Evolutionary conservation across 2,113 vertebrate genomes (phyloP).

Genomic region (Dasyornis broadbenti): DNA sequence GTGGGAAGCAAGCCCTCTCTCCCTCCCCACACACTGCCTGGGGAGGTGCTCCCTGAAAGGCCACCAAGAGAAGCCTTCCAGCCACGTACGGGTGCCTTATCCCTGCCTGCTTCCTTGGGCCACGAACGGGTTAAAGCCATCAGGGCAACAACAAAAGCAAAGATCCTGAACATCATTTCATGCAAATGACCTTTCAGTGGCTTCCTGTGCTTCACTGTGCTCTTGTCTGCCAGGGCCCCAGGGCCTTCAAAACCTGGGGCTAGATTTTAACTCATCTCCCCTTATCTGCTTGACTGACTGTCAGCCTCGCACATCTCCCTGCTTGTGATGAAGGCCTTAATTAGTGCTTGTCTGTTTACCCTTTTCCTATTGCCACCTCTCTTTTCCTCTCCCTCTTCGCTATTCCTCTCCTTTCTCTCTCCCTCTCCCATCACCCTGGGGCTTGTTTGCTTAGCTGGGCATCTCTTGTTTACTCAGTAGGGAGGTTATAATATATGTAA

Average conservation of each 20-base stretch:
- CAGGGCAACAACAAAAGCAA: conserved; percentile 71
- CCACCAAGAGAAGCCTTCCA: neutral
- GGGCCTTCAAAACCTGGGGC: conserved; percentile 79
- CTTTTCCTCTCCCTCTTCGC: conserved; percentile 40
- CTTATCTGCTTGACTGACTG: conserved; percentile 99
- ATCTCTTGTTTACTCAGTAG: conserved; percentile 52
- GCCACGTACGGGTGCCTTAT: neutral
- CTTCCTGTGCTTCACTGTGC: conserved; percentile 79
- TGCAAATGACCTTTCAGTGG: conserved; percentile 88
- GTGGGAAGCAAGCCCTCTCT: neutral
- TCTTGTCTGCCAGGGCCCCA: conserved; percentile 88
- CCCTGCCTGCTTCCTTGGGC: neutral
- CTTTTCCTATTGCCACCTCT: conserved; percentile 67
- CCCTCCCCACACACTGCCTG: neutral
- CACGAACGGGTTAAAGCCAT: conserved; percentile 34
- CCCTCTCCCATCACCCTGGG: conserved; percentile 33
- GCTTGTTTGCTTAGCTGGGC: conserved; percentile 61
- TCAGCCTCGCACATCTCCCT: conserved; percentile 90
- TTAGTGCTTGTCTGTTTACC: conserved; percentile 82
- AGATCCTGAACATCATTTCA: conserved; percentile 79
- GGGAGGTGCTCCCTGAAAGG: neutral
- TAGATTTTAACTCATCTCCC: conserved; percentile 90
- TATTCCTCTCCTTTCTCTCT: conserved; percentile 57
- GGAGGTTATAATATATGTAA: conserved; percentile 45
- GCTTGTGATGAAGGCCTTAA: conserved; percentile 90